Base-by-base conservation (phyloP, 2,797 vertebrate genomes). In the Microctenopoma stevenorrisi region DNA sequence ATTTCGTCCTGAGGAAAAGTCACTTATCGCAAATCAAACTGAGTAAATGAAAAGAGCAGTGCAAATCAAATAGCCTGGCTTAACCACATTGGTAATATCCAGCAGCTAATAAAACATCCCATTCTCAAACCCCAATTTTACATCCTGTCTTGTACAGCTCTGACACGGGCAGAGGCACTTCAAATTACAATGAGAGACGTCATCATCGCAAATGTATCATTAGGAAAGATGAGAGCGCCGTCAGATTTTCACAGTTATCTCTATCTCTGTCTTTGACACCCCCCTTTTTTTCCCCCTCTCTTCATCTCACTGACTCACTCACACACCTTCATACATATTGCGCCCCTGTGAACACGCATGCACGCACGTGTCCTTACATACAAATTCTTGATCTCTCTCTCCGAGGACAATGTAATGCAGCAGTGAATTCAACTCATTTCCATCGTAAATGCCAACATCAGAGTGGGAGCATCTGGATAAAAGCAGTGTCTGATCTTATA, bases 21-120 rank as follows among this genome's bases (percentile, higher is more conserved):
- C 85, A 79, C 82, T 89, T 84, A 87, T 83, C 63, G 47, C 83
- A 89, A 90, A 88, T 90, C 84, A 90, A 84, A 88, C 59, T 60
- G 64, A 59, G 67, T 78, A 83, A 90, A 90, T 86, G 82, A 89
- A 85, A 85, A 76, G 72, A 87, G 68, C 67, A 22, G 73, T 30
- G 64, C 69, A 85, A 89, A 88, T 90, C 85, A 80, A 90, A 86
- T 71, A 71, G 73, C 55, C 71, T 49, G 69, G 87, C 75, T 86
- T 75, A 82, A 85, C 74, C 78, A 84, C 82, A 76, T 79, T 64
- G 67, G 62, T 64, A 81, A 84, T 82, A 83, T 81, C 76, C 71
- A 79, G 71, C 64, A 77, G 77, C 81, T 78, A 76, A 86, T 82
- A 83, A 83, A 90, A 84, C 83, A 86, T 69, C 72, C 68, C 63